Base-by-base conservation (phyloP, 1,140 invertebrate species). In the Sminthurides bifidus region DNA sequence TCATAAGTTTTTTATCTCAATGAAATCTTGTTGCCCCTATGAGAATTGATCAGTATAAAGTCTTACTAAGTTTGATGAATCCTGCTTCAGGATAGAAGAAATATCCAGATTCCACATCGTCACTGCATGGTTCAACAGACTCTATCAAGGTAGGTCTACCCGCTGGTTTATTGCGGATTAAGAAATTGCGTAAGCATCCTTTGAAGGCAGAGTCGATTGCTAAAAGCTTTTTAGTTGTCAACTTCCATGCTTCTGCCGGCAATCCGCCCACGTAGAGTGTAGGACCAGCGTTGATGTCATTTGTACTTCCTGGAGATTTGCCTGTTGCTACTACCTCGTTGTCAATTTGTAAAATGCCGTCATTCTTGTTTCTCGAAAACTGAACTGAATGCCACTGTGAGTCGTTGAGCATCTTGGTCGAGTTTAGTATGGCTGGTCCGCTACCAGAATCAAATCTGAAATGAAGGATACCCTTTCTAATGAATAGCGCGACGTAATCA, bases 111-210 rank as follows among this genome's bases (percentile, higher is more conserved):
- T 97, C 93, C 0, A 85, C 77, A 51, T 83, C 77, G 46, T 84
- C 79, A 0, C 82, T 83, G 69, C 94, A 98, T 0, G 81, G 79
- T 23, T 85, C 78, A 0, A 87, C 80, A 10, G 81, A 80, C 45
- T 76, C 65, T 55, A 75, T 70, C 23, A 70, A 57, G 3, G 72
- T 66, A 12, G 82, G 76, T 49, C 79, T 74, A 26, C 77, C 77
- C 56, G 87, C 68, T 12, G 71, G 69, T 59, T 80, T 74, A 26
- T 77, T 79, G 65, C 86, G 84, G 65, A 88, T 75, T 68, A 76
- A 75, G 30, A 97, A 78, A 45, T 91, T 83, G 48, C 80, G 76
- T 15, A 98, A 73, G 69, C 94, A 98, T 21, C 93, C 94, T 62
- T 78, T 80, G 67, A 93, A 95, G 21, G 83, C 81, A 2, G 66